A percentile compares a stretch with the other conserved stretches of the same genome.
phyloP scores from a whole-genome alignment of 1,140 invertebrate genomes.

The Brachionus manjavacas region DNA sequence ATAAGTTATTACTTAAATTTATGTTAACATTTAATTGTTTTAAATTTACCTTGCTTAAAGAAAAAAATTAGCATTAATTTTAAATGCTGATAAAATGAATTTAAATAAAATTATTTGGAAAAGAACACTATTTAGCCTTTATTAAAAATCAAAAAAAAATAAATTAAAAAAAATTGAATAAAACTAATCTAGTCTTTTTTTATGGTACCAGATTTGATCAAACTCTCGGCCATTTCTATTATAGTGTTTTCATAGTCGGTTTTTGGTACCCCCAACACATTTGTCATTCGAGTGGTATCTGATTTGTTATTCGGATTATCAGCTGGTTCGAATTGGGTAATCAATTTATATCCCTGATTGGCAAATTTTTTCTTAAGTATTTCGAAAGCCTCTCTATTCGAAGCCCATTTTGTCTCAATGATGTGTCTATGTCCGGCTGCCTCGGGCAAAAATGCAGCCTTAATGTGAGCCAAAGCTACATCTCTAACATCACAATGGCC shows the following conservation, averaged over 20 bases:
- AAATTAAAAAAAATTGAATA: background rate
- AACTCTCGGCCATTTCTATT: slow-evolving; percentile 59
- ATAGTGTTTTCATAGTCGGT: slow-evolving; percentile 54
- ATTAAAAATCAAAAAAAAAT: background rate
- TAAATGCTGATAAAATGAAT: too few relatives aligned
- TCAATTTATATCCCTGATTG: background rate
- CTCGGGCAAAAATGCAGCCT: slow-evolving; percentile 58
- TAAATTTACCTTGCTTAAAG: background rate
- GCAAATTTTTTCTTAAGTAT: slow-evolving; percentile 18
- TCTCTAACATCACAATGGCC: slow-evolving; percentile 60
- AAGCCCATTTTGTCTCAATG: background rate
- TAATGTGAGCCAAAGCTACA: slow-evolving; percentile 61
- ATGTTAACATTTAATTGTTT: background rate
- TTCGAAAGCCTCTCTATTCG: background rate
- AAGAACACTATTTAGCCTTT: background rate
- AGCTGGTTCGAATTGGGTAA: background rate
- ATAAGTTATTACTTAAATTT: background rate
- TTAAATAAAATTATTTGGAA: background rate
- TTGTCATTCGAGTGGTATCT: slow-evolving; percentile 49
- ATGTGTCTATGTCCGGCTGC: slow-evolving; percentile 54
- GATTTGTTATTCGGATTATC: background rate
- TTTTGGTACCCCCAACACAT: slow-evolving; percentile 55
- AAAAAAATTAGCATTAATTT: too few relatives aligned
- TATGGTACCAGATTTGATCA: slow-evolving; percentile 59
- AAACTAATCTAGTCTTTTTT: slow-evolving; percentile 49